A percentile compares a stretch with the other conserved stretches of the same genome.
phyloP scores from a whole-genome alignment of 2,113 vertebrate genomes.

The Syrrhaptes paradoxus region DNA sequence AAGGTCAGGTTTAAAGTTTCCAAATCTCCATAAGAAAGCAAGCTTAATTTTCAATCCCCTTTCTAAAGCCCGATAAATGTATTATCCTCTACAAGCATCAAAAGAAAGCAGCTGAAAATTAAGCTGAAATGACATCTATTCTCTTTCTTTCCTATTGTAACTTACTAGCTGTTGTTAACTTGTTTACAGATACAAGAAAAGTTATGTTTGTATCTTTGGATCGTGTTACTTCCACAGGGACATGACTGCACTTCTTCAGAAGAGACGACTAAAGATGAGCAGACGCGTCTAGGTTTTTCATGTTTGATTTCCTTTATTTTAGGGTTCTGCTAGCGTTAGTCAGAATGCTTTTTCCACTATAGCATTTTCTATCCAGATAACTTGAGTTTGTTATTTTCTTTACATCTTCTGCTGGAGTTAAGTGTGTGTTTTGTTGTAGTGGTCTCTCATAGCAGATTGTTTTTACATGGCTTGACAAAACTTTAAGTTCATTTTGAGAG shows the following conservation, averaged over 20 bases:
- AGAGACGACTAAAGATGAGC: background rate
- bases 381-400: background rate
- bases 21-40: slow-evolving; percentile 66
- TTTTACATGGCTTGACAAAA: background rate
- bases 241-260: background rate
- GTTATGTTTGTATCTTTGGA: background rate
- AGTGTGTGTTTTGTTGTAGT: background rate
- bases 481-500: background rate
- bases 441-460: background rate
- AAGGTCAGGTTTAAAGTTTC: slow-evolving; percentile 79
- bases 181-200: slow-evolving; percentile 57
- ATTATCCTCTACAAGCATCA: slow-evolving; percentile 38
- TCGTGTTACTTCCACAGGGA: slow-evolving; percentile 20
- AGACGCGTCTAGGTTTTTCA: background rate
- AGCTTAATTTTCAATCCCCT: slow-evolving; percentile 45
- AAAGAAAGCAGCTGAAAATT: slow-evolving; percentile 51
- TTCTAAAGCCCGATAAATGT: slow-evolving; percentile 44
- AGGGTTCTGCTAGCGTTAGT: background rate
- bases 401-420: background rate
- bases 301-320: background rate
- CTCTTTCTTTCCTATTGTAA: background rate
- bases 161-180: background rate
- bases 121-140: slow-evolving; percentile 31
- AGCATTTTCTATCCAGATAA: background rate
- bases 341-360: background rate